Evolutionary conservation across 2,888 invertebrate species (phyloP).

Genomic region (Callosobruchus maculatus): DNA sequence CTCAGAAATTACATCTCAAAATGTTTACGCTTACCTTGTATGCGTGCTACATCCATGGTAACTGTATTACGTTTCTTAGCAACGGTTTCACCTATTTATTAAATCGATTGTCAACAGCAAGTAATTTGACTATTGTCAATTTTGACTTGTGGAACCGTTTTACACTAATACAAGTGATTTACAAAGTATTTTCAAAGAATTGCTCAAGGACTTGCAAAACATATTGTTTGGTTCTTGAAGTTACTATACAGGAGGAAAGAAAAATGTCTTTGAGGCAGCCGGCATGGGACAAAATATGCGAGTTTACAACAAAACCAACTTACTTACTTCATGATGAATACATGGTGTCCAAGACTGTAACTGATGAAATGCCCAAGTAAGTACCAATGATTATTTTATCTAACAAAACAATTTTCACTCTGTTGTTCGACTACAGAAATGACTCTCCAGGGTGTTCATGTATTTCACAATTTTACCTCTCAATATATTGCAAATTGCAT

Average conservation of each 20-base stretch:
- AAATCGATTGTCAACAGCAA: background rate
- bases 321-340: background rate
- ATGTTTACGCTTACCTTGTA: background rate
- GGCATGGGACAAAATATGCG: background rate
- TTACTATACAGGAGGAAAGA: too few relatives aligned
- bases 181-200: background rate
- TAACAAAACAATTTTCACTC: too few relatives aligned
- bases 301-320: background rate
- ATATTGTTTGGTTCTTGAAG: too few relatives aligned
- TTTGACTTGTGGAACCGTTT: too few relatives aligned
- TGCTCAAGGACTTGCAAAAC: background rate
- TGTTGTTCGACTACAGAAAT: too few relatives aligned
- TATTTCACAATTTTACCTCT: too few relatives aligned
- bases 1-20: too few relatives aligned
- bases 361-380: background rate
- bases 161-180: background rate
- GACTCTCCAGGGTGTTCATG: too few relatives aligned
- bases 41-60: background rate
- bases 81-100: background rate
- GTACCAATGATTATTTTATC: too few relatives aligned
- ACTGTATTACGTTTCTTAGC: background rate
- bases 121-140: background rate
- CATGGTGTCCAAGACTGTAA: background rate
- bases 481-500: too few relatives aligned
- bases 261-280: background rate